Evolutionary conservation across 2,113 vertebrate genomes (phyloP).

Genomic region (Oxyruncus cristatus): DNA sequence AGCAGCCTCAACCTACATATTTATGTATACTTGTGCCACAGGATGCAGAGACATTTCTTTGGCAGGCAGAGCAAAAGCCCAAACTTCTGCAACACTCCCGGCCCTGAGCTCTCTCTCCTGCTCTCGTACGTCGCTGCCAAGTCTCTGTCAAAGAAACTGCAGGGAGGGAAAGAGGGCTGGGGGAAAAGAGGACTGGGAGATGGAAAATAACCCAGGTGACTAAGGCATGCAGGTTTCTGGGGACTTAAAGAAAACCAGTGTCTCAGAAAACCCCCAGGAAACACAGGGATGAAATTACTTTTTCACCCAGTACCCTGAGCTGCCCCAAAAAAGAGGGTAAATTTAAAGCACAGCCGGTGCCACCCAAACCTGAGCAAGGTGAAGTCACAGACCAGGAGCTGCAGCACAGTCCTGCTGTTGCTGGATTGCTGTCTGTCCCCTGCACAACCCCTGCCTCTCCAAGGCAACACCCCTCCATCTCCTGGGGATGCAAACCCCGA

Average conservation of each 20-base stretch:
- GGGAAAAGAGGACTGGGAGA: background rate
- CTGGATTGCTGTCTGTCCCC: background rate
- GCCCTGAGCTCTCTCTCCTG: background rate
- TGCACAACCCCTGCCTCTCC: background rate
- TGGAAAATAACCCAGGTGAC: background rate
- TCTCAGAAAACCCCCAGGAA: background rate
- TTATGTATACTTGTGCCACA: fast-evolving
- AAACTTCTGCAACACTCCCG: background rate
- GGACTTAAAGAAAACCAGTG: background rate
- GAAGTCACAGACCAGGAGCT: background rate
- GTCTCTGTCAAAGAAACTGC: background rate
- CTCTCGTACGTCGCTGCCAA: background rate
- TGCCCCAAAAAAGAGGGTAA: background rate
- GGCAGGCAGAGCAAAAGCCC: background rate
- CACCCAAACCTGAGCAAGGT: background rate
- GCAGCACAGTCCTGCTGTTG: background rate
- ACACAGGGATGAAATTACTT: background rate
- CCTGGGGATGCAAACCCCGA: background rate
- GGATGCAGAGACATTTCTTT: background rate
- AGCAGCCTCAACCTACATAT: background rate
- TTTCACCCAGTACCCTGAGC: background rate
- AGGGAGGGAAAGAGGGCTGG: background rate
- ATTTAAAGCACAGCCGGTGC: background rate
- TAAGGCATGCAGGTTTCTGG: background rate
- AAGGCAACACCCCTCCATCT: background rate